Conservation (phyloP, 2,113 vertebrate genomes). For the Notarius quadriscutis region DNA sequence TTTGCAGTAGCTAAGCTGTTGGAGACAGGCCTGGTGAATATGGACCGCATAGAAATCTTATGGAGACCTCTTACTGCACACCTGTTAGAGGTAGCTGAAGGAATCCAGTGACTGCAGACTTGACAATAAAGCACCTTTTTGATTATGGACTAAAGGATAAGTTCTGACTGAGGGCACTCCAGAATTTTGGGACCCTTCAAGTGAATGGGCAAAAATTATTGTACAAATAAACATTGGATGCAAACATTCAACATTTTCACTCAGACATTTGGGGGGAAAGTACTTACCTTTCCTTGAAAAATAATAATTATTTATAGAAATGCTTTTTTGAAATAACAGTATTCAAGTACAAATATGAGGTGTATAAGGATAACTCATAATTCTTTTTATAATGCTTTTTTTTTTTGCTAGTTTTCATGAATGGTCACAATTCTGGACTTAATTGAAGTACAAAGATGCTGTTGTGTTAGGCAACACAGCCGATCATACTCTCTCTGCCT, state of each 20-base stretch:
- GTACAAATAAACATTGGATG: background rate
- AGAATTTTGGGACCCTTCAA: background rate
- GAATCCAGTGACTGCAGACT: background rate
- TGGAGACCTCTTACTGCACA: constrained; percentile 97
- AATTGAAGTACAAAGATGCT: background rate
- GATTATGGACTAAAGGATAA: background rate
- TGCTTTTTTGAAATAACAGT: too few relatives aligned
- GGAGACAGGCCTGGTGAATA: constrained; percentile 97
- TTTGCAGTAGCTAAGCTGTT: constrained; percentile 97
- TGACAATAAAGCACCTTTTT: background rate
- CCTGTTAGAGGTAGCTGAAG: constrained; percentile 85
- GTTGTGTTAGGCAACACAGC: background rate
- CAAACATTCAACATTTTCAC: background rate
- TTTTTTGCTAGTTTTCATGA: background rate
- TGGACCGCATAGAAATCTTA: constrained; percentile 96
- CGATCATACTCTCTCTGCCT: background rate
- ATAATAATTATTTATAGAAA: background rate
- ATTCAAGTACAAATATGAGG: background rate
- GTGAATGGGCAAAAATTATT: background rate
- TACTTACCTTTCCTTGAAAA: background rate
- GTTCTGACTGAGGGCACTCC: background rate
- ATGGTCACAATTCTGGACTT: background rate
- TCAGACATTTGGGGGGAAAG: background rate
- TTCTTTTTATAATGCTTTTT: background rate
- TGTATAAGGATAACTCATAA: background rate